These are phyloP conservation scores for Anabas testudineus DNA, from an alignment of 2,797 vertebrate genomes.

Conservation along the genomic window DNA sequence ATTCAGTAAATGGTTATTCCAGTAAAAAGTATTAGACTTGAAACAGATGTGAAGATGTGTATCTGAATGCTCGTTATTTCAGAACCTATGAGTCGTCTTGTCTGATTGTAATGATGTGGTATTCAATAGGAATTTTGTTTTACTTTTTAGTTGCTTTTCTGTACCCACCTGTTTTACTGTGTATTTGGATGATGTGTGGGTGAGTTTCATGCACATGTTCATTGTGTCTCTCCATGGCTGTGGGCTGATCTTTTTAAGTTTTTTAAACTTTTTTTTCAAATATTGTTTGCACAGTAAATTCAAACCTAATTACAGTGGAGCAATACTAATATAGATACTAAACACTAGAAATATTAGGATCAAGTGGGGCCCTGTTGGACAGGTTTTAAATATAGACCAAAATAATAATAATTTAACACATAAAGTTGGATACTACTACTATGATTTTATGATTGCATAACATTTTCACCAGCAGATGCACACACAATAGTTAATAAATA, in stretches of 20 bases:
- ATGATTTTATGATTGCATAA: constrained; percentile 34
- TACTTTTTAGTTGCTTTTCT: constrained; percentile 56
- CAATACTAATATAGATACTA: constrained; percentile 59
- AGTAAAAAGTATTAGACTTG: constrained; percentile 78
- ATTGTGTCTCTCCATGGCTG: constrained; percentile 57
- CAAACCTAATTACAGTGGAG: constrained; percentile 57
- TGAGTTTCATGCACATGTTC: constrained; percentile 55
- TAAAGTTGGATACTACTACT: constrained; percentile 24
- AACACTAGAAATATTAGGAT: constrained; percentile 21
- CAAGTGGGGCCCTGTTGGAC: constrained; percentile 32
- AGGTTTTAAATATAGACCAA: constrained; percentile 33
- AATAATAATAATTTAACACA: constrained; percentile 2
- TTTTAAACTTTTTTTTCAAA: constrained; percentile 13
- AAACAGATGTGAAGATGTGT: constrained; percentile 76
- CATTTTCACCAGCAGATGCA: constrained; percentile 81
- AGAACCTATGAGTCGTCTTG: constrained; percentile 79
- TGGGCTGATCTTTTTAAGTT: constrained; percentile 31
- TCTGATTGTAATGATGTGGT: constrained; percentile 76
- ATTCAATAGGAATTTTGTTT: constrained; percentile 65
- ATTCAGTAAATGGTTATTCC: constrained; percentile 67
- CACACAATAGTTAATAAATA: constrained; percentile 49
- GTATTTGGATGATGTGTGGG: constrained; percentile 66
- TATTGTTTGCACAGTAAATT: constrained; percentile 40
- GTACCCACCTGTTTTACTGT: constrained; percentile 40
- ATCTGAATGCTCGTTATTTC: constrained; percentile 74